Evolutionary conservation across 1,140 invertebrate genomes (phyloP), one percentile per base, ranked within the genome.

Genomic region (Drosophila rhopaloa): DNA sequence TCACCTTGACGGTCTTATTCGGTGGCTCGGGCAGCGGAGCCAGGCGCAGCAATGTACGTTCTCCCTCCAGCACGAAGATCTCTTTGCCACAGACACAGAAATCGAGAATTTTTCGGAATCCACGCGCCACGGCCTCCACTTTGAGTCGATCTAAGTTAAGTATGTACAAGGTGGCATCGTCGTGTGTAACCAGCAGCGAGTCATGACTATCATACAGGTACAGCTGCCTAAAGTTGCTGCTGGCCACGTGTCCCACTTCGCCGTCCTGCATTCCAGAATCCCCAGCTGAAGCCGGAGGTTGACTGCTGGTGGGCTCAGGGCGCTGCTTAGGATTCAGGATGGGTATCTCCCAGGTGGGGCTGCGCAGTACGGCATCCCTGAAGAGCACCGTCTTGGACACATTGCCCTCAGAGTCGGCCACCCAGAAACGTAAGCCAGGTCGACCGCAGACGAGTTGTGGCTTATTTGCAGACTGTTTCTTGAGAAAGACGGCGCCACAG

Each of bases 381-480:
- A 98, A 97, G 11, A 98, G 94, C 32, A 97, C 93, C 1, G 97
- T 98, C 93, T 97, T 95, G n/a, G 94, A 91, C n/a, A 98, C 97
- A 81, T 94, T 94, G 7, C 97, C 97, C 63, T 93, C 86, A 57
- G 94, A 93, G 92, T 96, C 95, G 10, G 97, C 95, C 70, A 96
- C 93, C 97, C 97, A 98, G 58, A 98, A 93, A 44, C 97, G 93
- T 47, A 96, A 93, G 16, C 97, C 96, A 29, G 96, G 96, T 54
- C 97, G 94, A 43, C 95, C 95, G 74, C 96, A 96, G 56, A 79
- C 71, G 27, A 91, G 71, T 47, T 75, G 70, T 19, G 79, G 61
- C 46, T 43, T 38, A 14, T 40, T 19, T 48, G 13, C 41, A 1
- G 14, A 16, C 16, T 32, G 54, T 11, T 81, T 74, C 27, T 80